Evolutionary conservation across 2,113 vertebrate genomes (phyloP).

Genomic region (Labrus mixtus): DNA sequence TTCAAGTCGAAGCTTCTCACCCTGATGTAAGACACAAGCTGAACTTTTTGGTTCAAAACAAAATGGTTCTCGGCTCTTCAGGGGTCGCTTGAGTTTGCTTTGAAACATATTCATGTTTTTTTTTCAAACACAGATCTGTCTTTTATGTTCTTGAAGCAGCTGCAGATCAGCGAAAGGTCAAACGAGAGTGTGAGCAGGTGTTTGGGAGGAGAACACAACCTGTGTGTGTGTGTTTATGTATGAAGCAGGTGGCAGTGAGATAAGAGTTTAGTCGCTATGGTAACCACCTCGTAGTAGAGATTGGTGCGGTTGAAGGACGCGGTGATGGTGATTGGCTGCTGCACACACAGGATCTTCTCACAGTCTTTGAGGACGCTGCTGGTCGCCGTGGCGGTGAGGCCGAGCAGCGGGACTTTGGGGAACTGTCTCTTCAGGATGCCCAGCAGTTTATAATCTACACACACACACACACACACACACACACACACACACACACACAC

Average conservation of each 20-base stretch:
- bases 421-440: constrained; percentile 98
- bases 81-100: too few species aligned
- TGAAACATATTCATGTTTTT: too few species aligned
- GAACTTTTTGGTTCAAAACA: too few species aligned
- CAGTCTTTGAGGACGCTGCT: constrained; percentile 92
- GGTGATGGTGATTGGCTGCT: constrained; percentile 89
- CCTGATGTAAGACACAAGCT: too few species aligned
- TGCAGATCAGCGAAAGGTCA: too few species aligned
- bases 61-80: too few species aligned
- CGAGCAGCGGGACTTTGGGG: constrained; percentile 88
- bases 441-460: constrained; percentile 93
- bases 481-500: too few species aligned
- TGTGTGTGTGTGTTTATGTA: neutral
- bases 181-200: too few species aligned
- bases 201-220: too few species aligned
- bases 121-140: too few species aligned
- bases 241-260: neutral
- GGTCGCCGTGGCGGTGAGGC: constrained; percentile 96
- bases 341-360: constrained; percentile 91
- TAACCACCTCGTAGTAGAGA: constrained; percentile 93
- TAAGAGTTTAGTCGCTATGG: neutral
- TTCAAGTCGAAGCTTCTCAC: too few species aligned
- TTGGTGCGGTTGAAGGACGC: constrained; percentile 95
- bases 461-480: neutral
- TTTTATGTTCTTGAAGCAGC: too few species aligned